phyloP scores from a whole-genome alignment of 2,888 invertebrate species.

The Eristalis arbustorum region DNA sequence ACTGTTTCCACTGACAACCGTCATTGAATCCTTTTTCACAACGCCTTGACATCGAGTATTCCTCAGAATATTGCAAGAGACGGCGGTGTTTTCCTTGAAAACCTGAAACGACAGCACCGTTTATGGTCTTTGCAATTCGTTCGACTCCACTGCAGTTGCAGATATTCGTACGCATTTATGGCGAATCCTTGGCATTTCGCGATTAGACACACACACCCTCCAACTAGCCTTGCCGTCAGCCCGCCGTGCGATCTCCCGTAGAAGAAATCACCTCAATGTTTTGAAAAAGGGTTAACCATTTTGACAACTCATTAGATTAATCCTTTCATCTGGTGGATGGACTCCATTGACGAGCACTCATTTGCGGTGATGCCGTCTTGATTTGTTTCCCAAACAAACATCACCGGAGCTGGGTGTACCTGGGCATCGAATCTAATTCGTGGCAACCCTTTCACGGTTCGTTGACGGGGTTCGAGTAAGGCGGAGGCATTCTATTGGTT shows the following conservation, averaged over 20 bases:
- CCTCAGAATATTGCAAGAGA: background rate
- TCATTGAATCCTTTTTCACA: slow-evolving; percentile 40
- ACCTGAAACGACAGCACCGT: slow-evolving; percentile 15
- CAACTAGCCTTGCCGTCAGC: background rate
- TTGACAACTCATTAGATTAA: slow-evolving; percentile 79
- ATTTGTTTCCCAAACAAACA: slow-evolving; percentile 67
- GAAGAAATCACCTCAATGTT: slow-evolving; percentile 9
- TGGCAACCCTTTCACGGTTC: slow-evolving; percentile 53
- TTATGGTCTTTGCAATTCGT: slow-evolving; percentile 18
- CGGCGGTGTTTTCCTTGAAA: slow-evolving; percentile 31
- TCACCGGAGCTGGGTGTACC: slow-evolving; percentile 32
- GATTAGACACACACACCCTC: slow-evolving; percentile 40
- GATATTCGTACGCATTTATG: slow-evolving; percentile 60
- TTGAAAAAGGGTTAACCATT: slow-evolving; percentile 72
- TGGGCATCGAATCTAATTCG: slow-evolving; percentile 46
- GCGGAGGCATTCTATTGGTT: slow-evolving; percentile 56
- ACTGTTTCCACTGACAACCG: slow-evolving; percentile 26
- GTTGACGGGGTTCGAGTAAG: slow-evolving; percentile 23
- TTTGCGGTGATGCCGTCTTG: slow-evolving; percentile 55
- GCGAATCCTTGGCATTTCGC: slow-evolving; percentile 27
- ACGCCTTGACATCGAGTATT: background rate
- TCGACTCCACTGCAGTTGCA: slow-evolving; percentile 17
- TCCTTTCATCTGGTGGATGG: slow-evolving; percentile 72
- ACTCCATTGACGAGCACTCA: slow-evolving; percentile 16
- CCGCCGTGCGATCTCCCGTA: background rate